Percentiles rank a stretch among this genome's conserved stretches.
Conservation (phyloP, 2,888 invertebrate species). For the Apamea epomidion region DNA sequence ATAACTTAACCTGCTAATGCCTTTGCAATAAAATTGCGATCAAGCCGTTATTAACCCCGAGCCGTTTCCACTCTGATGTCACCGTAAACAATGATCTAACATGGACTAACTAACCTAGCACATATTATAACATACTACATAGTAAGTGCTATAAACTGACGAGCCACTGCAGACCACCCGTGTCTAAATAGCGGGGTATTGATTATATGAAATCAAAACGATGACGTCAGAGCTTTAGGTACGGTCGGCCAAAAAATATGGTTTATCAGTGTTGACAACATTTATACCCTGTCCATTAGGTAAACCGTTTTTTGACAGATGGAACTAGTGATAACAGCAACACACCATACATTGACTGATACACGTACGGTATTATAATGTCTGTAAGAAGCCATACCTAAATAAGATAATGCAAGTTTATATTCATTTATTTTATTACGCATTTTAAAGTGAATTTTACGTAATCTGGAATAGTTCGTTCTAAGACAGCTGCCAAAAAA, state of each 20-base stretch:
- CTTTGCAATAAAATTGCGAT: conserved; percentile 12
- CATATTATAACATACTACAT: background rate
- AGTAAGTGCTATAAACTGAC: conserved; percentile 1
- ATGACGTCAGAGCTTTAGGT: conserved; percentile 46
- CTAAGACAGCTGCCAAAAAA: too few species aligned
- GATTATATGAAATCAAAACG: conserved; percentile 58
- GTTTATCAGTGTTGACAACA: background rate
- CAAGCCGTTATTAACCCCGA: conserved; percentile 6
- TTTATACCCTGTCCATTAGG: too few species aligned
- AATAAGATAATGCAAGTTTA: too few species aligned
- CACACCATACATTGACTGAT: too few species aligned
- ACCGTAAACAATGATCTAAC: conserved; percentile 22
- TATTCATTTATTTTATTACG: too few species aligned
- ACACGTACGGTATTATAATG: too few species aligned
- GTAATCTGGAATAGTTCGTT: too few species aligned
- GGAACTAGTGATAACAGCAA: too few species aligned
- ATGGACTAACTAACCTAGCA: background rate
- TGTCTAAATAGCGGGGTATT: conserved; percentile 42
- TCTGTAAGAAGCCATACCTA: too few species aligned
- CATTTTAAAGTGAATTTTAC: too few species aligned
- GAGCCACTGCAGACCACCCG: conserved; percentile 24
- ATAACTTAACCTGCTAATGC: conserved; percentile 2
- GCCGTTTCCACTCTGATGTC: background rate
- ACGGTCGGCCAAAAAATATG: conserved; percentile 7
- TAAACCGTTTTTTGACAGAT: too few species aligned